A percentile compares a stretch with the other conserved stretches of the same genome.
phyloP scores from a whole-genome alignment of 23 tunicate species.

The Clavelina lepadiformis region DNA sequence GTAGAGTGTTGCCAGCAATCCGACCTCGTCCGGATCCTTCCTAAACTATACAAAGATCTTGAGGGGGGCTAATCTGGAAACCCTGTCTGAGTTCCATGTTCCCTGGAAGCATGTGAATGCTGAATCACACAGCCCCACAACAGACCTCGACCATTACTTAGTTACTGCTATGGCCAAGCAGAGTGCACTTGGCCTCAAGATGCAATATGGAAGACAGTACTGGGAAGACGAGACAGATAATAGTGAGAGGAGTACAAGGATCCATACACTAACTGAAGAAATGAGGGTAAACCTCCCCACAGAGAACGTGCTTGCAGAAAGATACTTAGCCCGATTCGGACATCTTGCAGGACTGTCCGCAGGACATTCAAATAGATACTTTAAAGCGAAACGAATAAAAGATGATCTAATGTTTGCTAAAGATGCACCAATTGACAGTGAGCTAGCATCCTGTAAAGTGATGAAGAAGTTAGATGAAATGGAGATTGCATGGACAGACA shows the following conservation, averaged over 20 bases:
- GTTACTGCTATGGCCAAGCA: constrained; percentile 1
- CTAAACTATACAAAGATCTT: constrained; percentile 10
- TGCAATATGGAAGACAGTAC: not conserved
- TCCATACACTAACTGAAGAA: not conserved
- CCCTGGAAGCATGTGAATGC: constrained; percentile 4
- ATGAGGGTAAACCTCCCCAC: not conserved
- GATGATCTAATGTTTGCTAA: constrained; percentile 5
- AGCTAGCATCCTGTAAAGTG: not conserved
- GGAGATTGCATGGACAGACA: not conserved
- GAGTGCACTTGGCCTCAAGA: not conserved
- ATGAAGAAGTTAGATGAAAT: constrained; percentile 2
- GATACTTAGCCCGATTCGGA: constrained; percentile 13
- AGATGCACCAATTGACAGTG: not conserved
- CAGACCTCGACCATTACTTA: constrained; percentile 4
- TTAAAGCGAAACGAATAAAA: constrained; percentile 13
- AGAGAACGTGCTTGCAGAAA: constrained; percentile 4
- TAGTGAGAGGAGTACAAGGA: no score
- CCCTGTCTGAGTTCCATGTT: not conserved
- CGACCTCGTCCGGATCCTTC: no score
- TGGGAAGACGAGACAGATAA: no score
- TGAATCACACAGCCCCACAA: not conserved
- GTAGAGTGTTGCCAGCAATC: no score
- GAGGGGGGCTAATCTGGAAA: no score
- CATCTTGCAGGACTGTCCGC: constrained; percentile 11
- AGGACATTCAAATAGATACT: constrained; percentile 1